Conservation (phyloP, 2,888 invertebrate species). For the Rutpela maculata region DNA sequence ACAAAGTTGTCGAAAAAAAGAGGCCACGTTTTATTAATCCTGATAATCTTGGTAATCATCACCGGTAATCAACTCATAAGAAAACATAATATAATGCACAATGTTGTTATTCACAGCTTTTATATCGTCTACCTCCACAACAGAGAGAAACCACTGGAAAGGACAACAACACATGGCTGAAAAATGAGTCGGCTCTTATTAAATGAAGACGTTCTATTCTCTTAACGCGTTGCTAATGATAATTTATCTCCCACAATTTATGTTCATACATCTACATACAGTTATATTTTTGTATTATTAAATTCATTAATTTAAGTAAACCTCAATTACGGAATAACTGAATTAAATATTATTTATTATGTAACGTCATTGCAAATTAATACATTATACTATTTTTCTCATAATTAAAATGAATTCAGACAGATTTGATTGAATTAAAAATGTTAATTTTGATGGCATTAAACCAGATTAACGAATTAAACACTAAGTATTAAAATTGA, state of each 20-base stretch:
- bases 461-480: background rate
- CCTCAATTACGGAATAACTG: background rate
- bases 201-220: slow-evolving; percentile 72
- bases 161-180: slow-evolving; percentile 56
- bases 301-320: slow-evolving; percentile 35
- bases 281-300: slow-evolving; percentile 37
- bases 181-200: slow-evolving; percentile 69
- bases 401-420: background rate
- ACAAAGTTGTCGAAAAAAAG: background rate
- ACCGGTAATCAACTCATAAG: background rate
- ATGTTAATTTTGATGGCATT: background rate
- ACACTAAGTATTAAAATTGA: no score
- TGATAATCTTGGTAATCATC: background rate
- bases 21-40: background rate
- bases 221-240: slow-evolving; percentile 71
- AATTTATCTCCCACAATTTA: slow-evolving; percentile 68
- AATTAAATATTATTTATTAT: slow-evolving; percentile 7
- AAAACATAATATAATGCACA: background rate
- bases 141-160: slow-evolving; percentile 35
- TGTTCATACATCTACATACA: slow-evolving; percentile 62
- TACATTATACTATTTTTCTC: background rate
- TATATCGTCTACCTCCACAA: slow-evolving; percentile 2
- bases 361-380: background rate
- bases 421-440: background rate
- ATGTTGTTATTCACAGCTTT: background rate